These are phyloP conservation scores for Macheiramphus alcinus DNA, from an alignment of 2,113 vertebrate species.

Conservation along the genomic window DNA sequence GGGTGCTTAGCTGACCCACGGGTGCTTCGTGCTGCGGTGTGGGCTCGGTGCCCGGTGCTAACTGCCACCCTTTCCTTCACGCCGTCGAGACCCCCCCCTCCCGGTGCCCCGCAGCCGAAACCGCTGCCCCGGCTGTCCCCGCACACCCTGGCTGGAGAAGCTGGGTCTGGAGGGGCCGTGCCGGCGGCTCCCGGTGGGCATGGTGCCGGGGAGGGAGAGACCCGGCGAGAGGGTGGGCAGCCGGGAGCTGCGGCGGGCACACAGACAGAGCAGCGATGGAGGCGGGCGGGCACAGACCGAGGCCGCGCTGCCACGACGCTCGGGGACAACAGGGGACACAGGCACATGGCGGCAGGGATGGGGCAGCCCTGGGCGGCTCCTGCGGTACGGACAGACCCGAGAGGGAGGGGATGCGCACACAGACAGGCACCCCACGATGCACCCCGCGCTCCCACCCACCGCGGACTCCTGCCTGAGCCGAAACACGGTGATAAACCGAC, in stretches of 20 bases:
- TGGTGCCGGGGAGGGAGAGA: not conserved
- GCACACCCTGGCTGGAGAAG: not conserved
- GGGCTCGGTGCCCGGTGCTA: not conserved
- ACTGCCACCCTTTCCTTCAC: not conserved
- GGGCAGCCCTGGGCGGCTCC: not conserved
- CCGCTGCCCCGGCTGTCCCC: not conserved
- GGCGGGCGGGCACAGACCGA: not conserved
- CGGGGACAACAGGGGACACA: constrained; percentile 6
- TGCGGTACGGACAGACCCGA: not conserved
- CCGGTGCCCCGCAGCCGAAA: not conserved
- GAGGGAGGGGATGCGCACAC: not conserved
- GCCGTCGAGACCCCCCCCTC: not conserved
- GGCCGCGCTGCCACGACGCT: not conserved
- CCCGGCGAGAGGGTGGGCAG: constrained; percentile 44
- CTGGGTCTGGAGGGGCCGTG: not conserved
- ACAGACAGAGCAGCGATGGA: constrained; percentile 13
- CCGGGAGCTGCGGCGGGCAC: not conserved
- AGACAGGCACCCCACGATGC: not conserved
- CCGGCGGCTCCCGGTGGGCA: not conserved
- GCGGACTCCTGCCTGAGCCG: not conserved
- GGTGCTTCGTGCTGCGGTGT: not conserved
- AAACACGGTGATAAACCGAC: not conserved
- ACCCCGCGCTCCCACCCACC: not conserved
- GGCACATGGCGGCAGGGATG: not conserved
- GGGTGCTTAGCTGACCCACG: not conserved